Conservation (phyloP, 1,140 invertebrate genomes). For the Drosophila lacteicornis region DNA sequence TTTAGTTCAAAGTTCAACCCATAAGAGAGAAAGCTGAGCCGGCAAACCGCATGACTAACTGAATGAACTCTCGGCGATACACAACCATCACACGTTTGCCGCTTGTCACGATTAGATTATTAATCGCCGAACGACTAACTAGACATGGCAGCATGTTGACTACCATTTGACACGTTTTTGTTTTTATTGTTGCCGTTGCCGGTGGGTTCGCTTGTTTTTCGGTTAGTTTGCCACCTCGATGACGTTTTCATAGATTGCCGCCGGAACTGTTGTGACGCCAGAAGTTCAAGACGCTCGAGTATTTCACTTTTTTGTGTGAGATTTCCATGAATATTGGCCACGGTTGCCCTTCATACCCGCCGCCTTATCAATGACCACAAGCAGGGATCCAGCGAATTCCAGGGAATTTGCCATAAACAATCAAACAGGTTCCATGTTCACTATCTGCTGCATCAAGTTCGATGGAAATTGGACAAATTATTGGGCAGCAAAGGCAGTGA, state of each 20-base stretch:
- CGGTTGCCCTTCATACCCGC: background rate
- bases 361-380: conserved; percentile 27
- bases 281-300: conserved; percentile 7
- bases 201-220: conserved; percentile 23
- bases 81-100: conserved; percentile 31
- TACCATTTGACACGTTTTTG: conserved; percentile 29
- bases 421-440: conserved; percentile 26
- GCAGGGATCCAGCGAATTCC: conserved; percentile 30
- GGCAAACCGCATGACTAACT: conserved; percentile 33
- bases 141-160: conserved; percentile 30
- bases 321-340: conserved; percentile 21
- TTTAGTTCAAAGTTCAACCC: conserved; percentile 28
- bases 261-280: conserved; percentile 18
- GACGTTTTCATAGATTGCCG: conserved; percentile 39
- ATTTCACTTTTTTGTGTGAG: conserved; percentile 5
- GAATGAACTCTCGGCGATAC: conserved; percentile 14
- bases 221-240: conserved; percentile 25
- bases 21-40: background rate
- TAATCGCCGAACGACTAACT: conserved; percentile 43
- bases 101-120: conserved; percentile 64
- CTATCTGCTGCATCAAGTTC: conserved; percentile 39
- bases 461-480: conserved; percentile 28
- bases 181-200: conserved; percentile 3
- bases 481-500: conserved; percentile 29
- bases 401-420: conserved; percentile 41